phyloP scores from a whole-genome alignment of 2,113 vertebrate genomes.

The Condylura cristata region DNA sequence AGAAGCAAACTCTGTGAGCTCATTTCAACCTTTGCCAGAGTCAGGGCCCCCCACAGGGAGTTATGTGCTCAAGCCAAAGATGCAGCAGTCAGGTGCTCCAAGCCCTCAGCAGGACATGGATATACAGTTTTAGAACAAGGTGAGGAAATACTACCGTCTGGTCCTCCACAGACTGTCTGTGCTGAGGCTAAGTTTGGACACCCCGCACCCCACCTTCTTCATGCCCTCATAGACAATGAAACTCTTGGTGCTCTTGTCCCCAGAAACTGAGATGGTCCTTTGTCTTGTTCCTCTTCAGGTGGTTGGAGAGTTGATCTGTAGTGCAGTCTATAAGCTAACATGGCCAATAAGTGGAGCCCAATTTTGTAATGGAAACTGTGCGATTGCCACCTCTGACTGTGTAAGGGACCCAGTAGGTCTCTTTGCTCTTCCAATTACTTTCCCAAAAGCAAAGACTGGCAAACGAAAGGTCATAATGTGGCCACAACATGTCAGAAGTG shows the following conservation, averaged over 20 bases:
- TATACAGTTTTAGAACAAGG: background rate
- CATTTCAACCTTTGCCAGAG: background rate
- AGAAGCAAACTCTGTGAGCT: background rate
- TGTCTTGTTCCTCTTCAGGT: background rate
- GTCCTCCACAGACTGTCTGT: background rate
- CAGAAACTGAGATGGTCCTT: background rate
- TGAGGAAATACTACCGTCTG: background rate
- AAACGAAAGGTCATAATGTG: background rate
- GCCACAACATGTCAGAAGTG: background rate
- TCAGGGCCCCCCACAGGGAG: background rate
- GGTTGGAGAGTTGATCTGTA: background rate
- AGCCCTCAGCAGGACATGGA: background rate
- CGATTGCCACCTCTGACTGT: background rate
- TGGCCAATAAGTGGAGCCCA: background rate
- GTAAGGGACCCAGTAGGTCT: background rate
- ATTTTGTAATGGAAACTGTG: background rate
- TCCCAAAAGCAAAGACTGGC: background rate
- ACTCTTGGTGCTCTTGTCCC: accelerated
- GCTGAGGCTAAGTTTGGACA: background rate
- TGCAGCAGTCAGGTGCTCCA: background rate
- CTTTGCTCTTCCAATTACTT: background rate
- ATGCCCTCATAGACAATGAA: background rate
- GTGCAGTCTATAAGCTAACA: background rate
- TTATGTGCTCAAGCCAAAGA: background rate
- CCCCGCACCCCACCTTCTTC: background rate